Evolutionary conservation across 1,140 invertebrate species (phyloP).

Genomic region (Hydropsyche tenuis): DNA sequence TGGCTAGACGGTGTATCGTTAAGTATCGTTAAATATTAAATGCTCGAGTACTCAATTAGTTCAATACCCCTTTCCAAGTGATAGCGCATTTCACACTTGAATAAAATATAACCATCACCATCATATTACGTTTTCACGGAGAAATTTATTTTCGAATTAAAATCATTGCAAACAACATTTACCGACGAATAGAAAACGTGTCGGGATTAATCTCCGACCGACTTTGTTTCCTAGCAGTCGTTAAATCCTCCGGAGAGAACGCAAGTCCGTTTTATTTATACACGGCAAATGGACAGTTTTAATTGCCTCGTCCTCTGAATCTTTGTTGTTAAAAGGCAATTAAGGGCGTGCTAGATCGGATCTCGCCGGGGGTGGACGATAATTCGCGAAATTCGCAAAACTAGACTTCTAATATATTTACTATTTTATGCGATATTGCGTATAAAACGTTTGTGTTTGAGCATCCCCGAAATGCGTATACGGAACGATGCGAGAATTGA

Average conservation of each 20-base stretch:
- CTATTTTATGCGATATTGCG: conserved; percentile 11
- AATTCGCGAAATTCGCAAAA: too few species aligned
- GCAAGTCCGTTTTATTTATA: conserved; percentile 14
- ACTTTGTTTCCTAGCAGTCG: conserved; percentile 7
- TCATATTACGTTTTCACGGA: too few species aligned
- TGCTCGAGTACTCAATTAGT: too few species aligned
- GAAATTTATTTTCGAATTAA: too few species aligned
- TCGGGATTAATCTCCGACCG: conserved; percentile 7
- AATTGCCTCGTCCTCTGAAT: conserved; percentile 35
- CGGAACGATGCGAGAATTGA: conserved; percentile 33
- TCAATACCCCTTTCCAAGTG: too few species aligned
- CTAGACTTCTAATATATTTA: background rate
- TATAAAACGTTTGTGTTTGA: conserved; percentile 19
- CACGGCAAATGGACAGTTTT: conserved; percentile 29
- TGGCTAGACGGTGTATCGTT: too few species aligned
- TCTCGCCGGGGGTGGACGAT: background rate
- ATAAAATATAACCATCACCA: too few species aligned
- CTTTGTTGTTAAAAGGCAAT: conserved; percentile 37
- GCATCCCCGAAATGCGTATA: background rate
- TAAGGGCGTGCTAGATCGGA: conserved; percentile 40
- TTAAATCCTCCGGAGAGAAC: background rate
- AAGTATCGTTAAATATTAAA: too few species aligned
- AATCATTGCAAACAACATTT: background rate
- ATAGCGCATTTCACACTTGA: too few species aligned
- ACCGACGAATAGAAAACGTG: background rate